Base-by-base conservation (phyloP, 2,888 invertebrate species). In the Netelia melanura region DNA sequence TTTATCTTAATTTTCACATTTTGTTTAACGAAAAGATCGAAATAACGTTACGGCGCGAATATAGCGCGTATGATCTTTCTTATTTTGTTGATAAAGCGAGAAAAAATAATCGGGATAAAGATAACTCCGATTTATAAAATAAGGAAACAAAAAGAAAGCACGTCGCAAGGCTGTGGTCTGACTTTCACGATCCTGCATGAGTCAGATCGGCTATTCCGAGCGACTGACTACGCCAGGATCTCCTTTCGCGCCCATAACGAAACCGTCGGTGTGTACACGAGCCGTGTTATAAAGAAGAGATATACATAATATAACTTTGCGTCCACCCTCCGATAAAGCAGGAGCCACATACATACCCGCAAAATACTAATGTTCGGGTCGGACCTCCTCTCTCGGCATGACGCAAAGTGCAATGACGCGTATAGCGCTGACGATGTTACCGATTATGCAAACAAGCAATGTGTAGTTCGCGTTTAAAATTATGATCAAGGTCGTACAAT, bases 351-450 rank as follows among this genome's bases (percentile, higher is more conserved):
- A 30, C 44, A 38, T 38, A 38, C 61, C 62, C 52, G 30, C 17
- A 43, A 30, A 68, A 64, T 30, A 64, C 70, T 44, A 72, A 74
- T 74, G 48, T 81, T 81, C n/a, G 23, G 44, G 54, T 70, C 65
- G 30, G 56, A 58, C 48, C 68, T 54, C 43, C 21, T 17, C 62
- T 62, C 56, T 25, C 80, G 81, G 25, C 71, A 52, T 76, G 80
- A 84, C 81, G 77, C 81, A 61, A 81, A 84, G 74, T 81, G 72
- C 77, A 84, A 77, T 81, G 81, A 74, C 68, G 81, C 81, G 77
- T 48, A 14, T 48, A 14, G 48, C 81, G 62, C 74, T 68, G 84
- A 67, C 77, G 67, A 56, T 74, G 54, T 77, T 72, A 38, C 72
- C 81, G 81, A 81, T 81, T 72, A 84, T 84, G 84, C 74, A 84